A percentile compares a stretch with the other conserved stretches of the same genome.
These are phyloP conservation scores for Macropus fuliginosus DNA, from an alignment of 2,797 vertebrate species.

Conservation along the genomic window DNA sequence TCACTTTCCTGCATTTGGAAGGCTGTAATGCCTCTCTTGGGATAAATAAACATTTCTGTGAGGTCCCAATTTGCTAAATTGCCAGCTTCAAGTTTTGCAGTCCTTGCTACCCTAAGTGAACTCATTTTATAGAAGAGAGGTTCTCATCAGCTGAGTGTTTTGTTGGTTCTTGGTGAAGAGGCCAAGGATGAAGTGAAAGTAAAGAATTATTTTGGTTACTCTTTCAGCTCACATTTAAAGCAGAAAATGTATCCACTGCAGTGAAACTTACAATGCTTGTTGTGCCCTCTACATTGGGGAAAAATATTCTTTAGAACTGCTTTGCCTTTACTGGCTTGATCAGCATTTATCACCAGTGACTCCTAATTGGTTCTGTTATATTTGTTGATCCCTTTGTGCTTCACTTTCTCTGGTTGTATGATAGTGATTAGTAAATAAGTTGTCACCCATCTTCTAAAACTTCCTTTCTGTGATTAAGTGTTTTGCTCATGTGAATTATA, in stretches of 20 bases:
- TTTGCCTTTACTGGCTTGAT: background rate
- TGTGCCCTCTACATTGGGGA: background rate
- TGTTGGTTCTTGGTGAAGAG: constrained; percentile 23
- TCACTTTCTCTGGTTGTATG: constrained; percentile 25
- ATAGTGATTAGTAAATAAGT: background rate
- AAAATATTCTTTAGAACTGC: background rate
- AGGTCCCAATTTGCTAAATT: constrained; percentile 61
- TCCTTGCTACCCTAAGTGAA: constrained; percentile 61
- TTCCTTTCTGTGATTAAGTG: background rate
- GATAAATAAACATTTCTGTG: constrained; percentile 72
- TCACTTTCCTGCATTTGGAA: constrained; percentile 43
- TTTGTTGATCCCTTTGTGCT: background rate
- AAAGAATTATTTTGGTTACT: constrained; percentile 1
- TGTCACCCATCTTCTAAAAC: background rate
- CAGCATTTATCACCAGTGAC: background rate
- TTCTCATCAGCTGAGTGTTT: background rate
- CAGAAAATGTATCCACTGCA: background rate
- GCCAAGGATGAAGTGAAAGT: constrained; percentile 20
- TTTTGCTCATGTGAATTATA: background rate
- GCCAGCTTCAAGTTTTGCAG: constrained; percentile 49
- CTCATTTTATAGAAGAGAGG: constrained; percentile 57
- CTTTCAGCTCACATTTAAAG: background rate
- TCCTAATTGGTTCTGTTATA: constrained; percentile 8
- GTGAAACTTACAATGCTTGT: background rate
- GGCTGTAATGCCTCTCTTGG: constrained; percentile 55